phyloP scores from a whole-genome alignment of 2,113 vertebrate genomes.

The Progne subis region DNA sequence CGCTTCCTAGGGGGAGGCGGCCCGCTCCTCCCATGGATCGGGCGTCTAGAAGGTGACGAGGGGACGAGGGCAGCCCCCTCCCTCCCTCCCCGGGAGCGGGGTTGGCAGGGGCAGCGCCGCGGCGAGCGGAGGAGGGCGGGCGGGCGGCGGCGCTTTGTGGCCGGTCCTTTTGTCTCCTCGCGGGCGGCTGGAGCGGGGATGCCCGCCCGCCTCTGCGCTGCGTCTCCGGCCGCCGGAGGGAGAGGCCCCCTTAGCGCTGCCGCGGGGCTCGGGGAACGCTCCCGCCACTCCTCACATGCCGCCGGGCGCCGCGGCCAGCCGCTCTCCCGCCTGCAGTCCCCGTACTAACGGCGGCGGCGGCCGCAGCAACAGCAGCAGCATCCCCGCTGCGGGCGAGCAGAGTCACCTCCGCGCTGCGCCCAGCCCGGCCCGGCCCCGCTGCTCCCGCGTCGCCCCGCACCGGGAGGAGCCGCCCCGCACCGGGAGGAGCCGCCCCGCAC shows the following conservation, averaged over 20 bases:
- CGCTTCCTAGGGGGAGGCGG: neutral
- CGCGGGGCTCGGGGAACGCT: neutral
- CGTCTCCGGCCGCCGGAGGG: neutral
- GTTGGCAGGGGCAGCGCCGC: neutral
- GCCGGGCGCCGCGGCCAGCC: neutral
- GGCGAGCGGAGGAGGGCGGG: neutral
- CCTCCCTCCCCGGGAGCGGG: neutral
- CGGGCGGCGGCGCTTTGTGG: neutral
- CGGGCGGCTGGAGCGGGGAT: neutral
- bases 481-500: too few species aligned
- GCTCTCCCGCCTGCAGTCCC: neutral
- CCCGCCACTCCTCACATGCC: neutral
- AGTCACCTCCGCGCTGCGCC: neutral
- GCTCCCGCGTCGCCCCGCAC: too few species aligned
- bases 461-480: too few species aligned
- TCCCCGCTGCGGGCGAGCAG: neutral
- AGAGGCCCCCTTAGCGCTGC: neutral
- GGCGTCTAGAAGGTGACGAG: neutral
- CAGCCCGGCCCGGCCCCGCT: neutral
- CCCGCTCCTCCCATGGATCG: slow-evolving; percentile 39
- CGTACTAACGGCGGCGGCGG: neutral
- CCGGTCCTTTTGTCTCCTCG: neutral
- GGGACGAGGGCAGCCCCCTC: neutral
- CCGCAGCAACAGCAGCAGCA: neutral
- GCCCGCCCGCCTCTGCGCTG: neutral